Percentiles rank a stretch among this genome's conserved stretches.
phyloP scores from a whole-genome alignment of 2,113 vertebrate species.

The Grammomys dolichurus region DNA sequence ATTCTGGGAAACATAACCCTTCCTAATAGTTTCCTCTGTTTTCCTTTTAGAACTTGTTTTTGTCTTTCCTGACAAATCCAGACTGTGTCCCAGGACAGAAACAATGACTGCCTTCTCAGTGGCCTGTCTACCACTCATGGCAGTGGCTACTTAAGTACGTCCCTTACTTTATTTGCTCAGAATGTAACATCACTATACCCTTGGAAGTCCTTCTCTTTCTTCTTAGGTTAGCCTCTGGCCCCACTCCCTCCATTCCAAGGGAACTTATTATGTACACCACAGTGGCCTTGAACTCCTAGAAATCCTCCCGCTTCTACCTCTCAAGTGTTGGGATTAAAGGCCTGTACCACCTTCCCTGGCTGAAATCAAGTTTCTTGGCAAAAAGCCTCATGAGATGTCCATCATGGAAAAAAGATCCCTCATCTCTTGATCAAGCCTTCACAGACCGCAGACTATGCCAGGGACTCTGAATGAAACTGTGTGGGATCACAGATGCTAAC shows the following conservation, averaged over 20 bases:
- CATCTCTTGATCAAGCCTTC: neutral
- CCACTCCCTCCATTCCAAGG: neutral
- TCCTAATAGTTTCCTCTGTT: neutral
- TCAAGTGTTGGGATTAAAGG: neutral
- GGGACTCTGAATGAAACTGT: neutral
- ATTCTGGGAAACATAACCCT: neutral
- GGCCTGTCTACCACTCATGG: neutral
- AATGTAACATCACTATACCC: neutral
- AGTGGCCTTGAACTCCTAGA: neutral
- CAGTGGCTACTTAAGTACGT: neutral
- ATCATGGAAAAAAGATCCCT: neutral
- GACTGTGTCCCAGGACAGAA: neutral
- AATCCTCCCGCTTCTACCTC: neutral
- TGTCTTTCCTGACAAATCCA: neutral
- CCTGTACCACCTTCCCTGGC: neutral
- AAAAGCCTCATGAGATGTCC: neutral
- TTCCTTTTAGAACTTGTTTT: slow-evolving; percentile 5
- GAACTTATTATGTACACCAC: neutral
- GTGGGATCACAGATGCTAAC: neutral
- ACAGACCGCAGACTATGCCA: neutral
- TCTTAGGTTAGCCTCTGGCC: neutral
- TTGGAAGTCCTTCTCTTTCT: neutral
- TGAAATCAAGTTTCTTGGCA: neutral
- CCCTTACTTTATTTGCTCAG: neutral
- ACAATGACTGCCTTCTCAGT: neutral